Conservation (phyloP, 2,113 vertebrate species). For the Chaetops frenatus region DNA sequence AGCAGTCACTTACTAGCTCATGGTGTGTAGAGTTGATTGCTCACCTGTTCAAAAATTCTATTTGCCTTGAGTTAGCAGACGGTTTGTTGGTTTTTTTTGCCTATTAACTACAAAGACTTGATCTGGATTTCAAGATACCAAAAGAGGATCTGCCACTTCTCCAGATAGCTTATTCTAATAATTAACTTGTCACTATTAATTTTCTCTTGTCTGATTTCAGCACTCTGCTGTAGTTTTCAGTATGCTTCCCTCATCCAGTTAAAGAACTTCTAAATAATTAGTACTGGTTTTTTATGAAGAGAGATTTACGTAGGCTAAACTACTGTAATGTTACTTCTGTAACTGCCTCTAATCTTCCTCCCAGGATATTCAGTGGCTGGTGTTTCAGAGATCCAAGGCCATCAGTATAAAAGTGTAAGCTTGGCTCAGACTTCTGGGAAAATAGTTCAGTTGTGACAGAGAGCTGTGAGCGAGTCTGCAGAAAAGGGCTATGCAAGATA, state of each 20-base stretch:
- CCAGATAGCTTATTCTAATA: not conserved
- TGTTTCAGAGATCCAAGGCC: not conserved
- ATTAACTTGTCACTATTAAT: not conserved
- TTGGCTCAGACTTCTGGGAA: not conserved
- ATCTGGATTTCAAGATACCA: not conserved
- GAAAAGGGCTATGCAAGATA: not conserved
- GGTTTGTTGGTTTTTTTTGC: not conserved
- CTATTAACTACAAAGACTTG: not conserved
- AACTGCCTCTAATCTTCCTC: not conserved
- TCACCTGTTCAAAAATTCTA: not conserved
- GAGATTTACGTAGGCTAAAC: not conserved
- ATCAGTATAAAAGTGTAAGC: not conserved
- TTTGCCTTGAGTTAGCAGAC: not conserved
- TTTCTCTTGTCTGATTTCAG: not conserved
- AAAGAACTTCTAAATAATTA: not conserved
- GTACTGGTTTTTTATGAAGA: not conserved
- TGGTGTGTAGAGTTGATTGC: not conserved
- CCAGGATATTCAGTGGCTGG: not conserved
- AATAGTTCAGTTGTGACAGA: not conserved
- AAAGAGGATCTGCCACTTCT: not conserved
- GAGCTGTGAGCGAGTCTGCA: not conserved
- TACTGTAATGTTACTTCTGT: not conserved
- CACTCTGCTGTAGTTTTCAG: not conserved
- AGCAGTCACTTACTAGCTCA: not conserved
- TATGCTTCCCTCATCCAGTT: not conserved